Conservation (phyloP, 1,140 invertebrate species). For the Drosophila gunungcola region DNA sequence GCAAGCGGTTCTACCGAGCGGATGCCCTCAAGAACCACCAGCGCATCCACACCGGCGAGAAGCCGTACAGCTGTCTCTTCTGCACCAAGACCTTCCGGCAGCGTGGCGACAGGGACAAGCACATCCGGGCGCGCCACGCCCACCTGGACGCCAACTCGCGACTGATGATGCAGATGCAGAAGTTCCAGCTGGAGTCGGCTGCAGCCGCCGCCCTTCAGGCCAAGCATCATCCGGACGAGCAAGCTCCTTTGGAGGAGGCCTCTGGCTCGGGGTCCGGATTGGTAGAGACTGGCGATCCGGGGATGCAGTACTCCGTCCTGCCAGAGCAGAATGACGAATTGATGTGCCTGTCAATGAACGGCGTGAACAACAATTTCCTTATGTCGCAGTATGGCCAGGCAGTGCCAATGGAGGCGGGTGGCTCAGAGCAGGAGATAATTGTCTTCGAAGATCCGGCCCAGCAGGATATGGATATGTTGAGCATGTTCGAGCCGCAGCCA, state of each 20-base stretch:
- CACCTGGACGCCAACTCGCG: slow-evolving; percentile 77
- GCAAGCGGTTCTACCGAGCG: slow-evolving; percentile 87
- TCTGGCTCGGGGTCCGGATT: no score
- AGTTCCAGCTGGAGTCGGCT: slow-evolving; percentile 71
- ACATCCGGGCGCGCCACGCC: slow-evolving; percentile 86
- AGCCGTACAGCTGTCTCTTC: slow-evolving; percentile 88
- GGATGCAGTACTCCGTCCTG: not conserved
- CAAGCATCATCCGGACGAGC: not conserved
- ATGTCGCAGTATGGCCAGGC: slow-evolving; percentile 21
- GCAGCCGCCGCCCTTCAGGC: slow-evolving; percentile 65
- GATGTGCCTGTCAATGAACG: slow-evolving; percentile 5
- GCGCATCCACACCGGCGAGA: slow-evolving; percentile 89
- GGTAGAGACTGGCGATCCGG: not conserved
- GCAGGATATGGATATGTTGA: slow-evolving; percentile 6
- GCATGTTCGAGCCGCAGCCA: not conserved
- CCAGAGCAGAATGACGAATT: slow-evolving; percentile 23
- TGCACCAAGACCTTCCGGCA: slow-evolving; percentile 89
- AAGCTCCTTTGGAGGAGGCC: not conserved
- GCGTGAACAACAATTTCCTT: slow-evolving; percentile 24
- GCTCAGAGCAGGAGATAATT: slow-evolving; percentile 20
- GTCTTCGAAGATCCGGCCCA: slow-evolving; percentile 14
- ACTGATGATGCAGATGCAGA: slow-evolving; percentile 81
- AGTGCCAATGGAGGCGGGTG: not conserved
- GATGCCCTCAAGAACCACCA: slow-evolving; percentile 88
- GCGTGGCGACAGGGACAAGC: slow-evolving; percentile 87